A percentile compares a stretch with the other conserved stretches of the same genome.
phyloP scores from a whole-genome alignment of 2,113 vertebrate species.

The Bombycilla garrulus region DNA sequence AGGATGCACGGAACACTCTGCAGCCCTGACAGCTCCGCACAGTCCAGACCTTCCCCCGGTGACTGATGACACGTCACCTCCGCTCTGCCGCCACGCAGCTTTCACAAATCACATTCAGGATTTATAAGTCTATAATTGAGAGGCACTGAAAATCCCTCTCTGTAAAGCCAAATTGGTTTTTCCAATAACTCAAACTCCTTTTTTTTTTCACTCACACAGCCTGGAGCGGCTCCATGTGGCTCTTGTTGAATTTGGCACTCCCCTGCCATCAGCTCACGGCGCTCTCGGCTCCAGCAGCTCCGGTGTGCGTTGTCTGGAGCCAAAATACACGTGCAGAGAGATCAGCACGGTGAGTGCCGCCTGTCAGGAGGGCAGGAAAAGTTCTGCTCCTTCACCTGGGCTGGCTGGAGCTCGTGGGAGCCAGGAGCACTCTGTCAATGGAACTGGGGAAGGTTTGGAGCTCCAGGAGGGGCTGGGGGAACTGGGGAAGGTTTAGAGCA shows the following conservation, averaged over 20 bases:
- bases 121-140: not conserved
- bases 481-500: too few relatives aligned
- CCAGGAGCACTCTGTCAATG: fast-evolving
- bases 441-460: not conserved
- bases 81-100: not conserved
- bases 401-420: fast-evolving
- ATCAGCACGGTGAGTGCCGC: not conserved
- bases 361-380: not conserved
- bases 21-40: not conserved
- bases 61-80: not conserved
- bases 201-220: not conserved
- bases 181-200: not conserved
- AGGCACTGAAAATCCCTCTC: not conserved
- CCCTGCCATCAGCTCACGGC: not conserved
- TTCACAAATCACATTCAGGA: not conserved
- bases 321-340: not conserved
- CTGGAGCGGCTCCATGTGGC: not conserved
- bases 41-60: fast-evolving
- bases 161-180: not conserved
- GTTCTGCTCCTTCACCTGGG: not conserved
- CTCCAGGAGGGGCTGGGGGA: too few relatives aligned
- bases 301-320: not conserved
- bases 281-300: not conserved
- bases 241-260: not conserved
- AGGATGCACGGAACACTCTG: fast-evolving